phyloP scores from a whole-genome alignment of 2,113 vertebrate genomes.

The Benitochromis conjunctus region DNA sequence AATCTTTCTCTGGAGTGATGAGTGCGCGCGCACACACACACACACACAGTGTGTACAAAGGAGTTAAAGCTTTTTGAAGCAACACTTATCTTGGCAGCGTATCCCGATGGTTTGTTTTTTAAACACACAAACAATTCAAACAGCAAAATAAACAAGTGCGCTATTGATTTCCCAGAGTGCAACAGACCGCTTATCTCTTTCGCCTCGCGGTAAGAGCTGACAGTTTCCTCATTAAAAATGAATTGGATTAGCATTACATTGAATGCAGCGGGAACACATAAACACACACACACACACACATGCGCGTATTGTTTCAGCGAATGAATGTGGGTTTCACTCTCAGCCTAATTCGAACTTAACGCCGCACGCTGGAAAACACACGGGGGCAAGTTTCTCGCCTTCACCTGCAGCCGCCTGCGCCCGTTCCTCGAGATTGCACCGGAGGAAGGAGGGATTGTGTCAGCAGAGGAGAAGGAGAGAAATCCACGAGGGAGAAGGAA shows the following conservation, averaged over 20 bases:
- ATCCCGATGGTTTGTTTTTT: conserved; percentile 67
- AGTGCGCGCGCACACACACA: conserved; percentile 9
- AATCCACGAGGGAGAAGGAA: not conserved
- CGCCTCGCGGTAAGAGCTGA: conserved; percentile 76
- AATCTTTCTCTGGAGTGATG: conserved; percentile 72
- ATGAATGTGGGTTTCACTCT: not conserved
- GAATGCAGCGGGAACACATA: conserved; percentile 52
- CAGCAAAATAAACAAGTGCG: conserved; percentile 86
- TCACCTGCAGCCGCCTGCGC: not conserved
- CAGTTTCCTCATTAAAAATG: conserved; percentile 86
- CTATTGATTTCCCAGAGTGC: conserved; percentile 83
- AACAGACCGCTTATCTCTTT: conserved; percentile 77
- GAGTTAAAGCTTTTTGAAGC: conserved; percentile 58
- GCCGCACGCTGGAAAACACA: not conserved
- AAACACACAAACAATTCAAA: conserved; percentile 84
- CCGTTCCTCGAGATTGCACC: conserved; percentile 38
- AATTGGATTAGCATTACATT: conserved; percentile 85
- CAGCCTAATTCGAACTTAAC: conserved; percentile 5
- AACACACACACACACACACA: conserved; percentile 27
- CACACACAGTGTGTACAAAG: conserved; percentile 42
- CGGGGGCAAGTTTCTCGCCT: not conserved
- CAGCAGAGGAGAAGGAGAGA: conserved; percentile 16
- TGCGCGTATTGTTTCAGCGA: conserved; percentile 4
- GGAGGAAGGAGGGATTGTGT: conserved; percentile 48
- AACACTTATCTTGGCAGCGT: conserved; percentile 68